phyloP scores from a whole-genome alignment of 2,888 invertebrate genomes.

The Microplitis deprimator region DNA sequence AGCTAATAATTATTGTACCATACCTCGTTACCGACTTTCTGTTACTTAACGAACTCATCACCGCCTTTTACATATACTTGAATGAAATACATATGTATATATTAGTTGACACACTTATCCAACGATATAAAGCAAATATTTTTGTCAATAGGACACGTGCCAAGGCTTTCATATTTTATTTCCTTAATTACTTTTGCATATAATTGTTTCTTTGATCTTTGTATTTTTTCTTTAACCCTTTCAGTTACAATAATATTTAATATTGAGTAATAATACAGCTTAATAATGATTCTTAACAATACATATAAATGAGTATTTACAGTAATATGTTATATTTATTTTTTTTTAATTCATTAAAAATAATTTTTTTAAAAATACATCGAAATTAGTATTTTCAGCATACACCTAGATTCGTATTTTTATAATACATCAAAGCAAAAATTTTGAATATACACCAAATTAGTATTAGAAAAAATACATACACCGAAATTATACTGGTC shows the following conservation, averaged over 20 bases:
- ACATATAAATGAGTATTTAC: too few species aligned
- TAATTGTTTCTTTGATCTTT: background rate
- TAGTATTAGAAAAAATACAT: too few species aligned
- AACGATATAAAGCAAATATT: background rate
- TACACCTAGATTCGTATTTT: too few species aligned
- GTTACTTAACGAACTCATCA: background rate
- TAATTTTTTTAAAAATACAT: too few species aligned
- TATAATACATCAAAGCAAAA: too few species aligned
- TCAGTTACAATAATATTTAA: background rate
- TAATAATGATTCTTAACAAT: too few species aligned
- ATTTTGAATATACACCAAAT: too few species aligned
- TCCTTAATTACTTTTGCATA: background rate
- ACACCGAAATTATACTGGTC: too few species aligned
- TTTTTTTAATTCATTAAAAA: too few species aligned
- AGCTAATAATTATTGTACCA: background rate
- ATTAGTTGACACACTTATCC: background rate
- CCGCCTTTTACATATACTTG: background rate
- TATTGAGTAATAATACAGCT: too few species aligned
- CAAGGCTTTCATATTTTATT: background rate
- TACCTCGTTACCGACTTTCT: background rate
- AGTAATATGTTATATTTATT: too few species aligned
- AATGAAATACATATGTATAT: background rate
- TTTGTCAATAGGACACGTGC: slow-evolving; percentile 9
- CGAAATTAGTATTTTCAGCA: too few species aligned
- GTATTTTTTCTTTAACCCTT: background rate